Conservation (phyloP, 64 coral and sea anemone species). For the Montipora efflorescens region DNA sequence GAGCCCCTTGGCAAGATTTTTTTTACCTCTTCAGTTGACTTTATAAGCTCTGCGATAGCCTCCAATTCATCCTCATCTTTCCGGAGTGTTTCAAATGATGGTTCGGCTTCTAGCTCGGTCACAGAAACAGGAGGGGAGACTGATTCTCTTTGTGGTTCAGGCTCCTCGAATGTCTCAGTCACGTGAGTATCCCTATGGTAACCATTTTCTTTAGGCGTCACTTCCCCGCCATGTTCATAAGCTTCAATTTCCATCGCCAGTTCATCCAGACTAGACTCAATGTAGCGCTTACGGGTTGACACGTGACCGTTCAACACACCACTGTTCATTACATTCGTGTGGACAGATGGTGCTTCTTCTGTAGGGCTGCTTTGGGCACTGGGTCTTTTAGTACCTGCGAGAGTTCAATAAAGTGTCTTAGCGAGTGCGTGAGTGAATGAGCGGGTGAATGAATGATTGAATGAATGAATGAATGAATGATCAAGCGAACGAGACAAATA, state of each 20-base stretch:
- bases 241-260: constrained; percentile 88
- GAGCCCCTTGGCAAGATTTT: too few species aligned
- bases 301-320: constrained; percentile 58
- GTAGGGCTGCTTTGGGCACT: constrained; percentile 38
- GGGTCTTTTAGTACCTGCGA: constrained; percentile 9
- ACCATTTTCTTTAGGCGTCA: background rate
- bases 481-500: too few species aligned
- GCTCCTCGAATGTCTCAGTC: background rate
- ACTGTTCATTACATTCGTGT: constrained; percentile 1
- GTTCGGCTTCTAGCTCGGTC: background rate
- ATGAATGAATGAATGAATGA: too few species aligned
- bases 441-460: too few species aligned
- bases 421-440: too few species aligned
- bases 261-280: constrained; percentile 93
- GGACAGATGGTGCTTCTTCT: constrained; percentile 35
- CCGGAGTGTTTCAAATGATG: background rate
- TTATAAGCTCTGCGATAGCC: constrained; percentile 6
- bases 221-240: constrained; percentile 57
- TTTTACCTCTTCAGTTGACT: background rate
- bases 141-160: background rate
- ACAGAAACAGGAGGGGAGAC: background rate
- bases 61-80: background rate
- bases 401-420: background rate
- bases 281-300: constrained; percentile 66
- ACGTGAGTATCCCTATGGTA: background rate